Evolutionary conservation across 2,888 invertebrate species (phyloP).

Genomic region (Pyralis farinalis): DNA sequence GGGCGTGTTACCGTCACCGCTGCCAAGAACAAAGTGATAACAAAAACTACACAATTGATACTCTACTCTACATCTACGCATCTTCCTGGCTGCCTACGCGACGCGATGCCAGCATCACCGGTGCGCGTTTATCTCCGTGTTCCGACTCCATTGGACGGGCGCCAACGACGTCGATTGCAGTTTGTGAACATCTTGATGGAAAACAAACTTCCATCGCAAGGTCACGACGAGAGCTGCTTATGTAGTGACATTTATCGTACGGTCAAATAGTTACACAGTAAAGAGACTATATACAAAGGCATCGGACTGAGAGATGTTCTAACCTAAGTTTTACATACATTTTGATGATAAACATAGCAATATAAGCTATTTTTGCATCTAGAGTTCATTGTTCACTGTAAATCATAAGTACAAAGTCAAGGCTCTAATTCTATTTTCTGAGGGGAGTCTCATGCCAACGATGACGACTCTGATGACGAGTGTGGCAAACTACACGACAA

Average conservation of each 20-base stretch:
- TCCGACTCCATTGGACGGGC: constrained; percentile 47
- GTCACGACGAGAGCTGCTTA: constrained; percentile 33
- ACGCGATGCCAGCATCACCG: constrained; percentile 36
- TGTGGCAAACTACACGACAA: constrained; percentile 3
- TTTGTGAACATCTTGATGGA: constrained; percentile 37
- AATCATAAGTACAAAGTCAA: constrained; percentile 27
- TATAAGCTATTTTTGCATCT: not conserved
- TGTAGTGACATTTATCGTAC: constrained; percentile 24
- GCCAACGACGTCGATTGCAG: constrained; percentile 49
- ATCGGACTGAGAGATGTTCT: not conserved
- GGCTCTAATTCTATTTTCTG: constrained; percentile 21
- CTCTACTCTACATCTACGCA: constrained; percentile 37
- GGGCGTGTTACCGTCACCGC: constrained; percentile 58
- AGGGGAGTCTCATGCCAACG: not conserved
- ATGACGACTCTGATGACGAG: not conserved
- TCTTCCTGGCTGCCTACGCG: constrained; percentile 38
- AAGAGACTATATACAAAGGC: not conserved
- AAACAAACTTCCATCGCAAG: constrained; percentile 47
- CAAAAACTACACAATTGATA: constrained; percentile 59
- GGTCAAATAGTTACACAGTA: not conserved
- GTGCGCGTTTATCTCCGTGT: constrained; percentile 42
- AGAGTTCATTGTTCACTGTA: constrained; percentile 7
- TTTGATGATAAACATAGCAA: not conserved
- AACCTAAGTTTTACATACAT: not conserved
- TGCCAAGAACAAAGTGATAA: constrained; percentile 69